Percentiles rank a stretch among this genome's conserved stretches.
phyloP scores from a whole-genome alignment of 92 coral and sea anemone genomes.

The Porites rus region DNA sequence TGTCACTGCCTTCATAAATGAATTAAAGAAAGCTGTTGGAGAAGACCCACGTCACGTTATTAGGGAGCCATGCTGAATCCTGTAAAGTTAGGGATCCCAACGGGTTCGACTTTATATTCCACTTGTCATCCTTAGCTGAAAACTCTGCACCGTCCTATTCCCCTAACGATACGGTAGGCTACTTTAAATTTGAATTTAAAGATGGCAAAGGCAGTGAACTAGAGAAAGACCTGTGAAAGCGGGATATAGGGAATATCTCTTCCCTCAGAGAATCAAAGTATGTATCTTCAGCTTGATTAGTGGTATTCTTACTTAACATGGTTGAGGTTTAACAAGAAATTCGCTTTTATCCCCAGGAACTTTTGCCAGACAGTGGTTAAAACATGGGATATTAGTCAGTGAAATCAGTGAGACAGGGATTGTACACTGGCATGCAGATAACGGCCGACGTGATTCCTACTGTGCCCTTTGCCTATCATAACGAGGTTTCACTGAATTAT shows the following conservation, averaged over 20 bases:
- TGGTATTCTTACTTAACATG: slow-evolving; percentile 21
- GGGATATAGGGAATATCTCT: slow-evolving; percentile 19
- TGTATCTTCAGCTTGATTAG: slow-evolving; percentile 52
- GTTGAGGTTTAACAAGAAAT: slow-evolving; percentile 33
- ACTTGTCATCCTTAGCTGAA: slow-evolving; percentile 39
- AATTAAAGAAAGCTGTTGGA: slow-evolving; percentile 39
- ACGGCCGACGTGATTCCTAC: slow-evolving; percentile 50
- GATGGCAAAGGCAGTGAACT: slow-evolving; percentile 14
- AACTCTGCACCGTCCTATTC: slow-evolving; percentile 24
- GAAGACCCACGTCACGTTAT: slow-evolving; percentile 37
- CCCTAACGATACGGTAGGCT: slow-evolving; percentile 36
- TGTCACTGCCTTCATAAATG: slow-evolving; percentile 28
- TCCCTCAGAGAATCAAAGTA: slow-evolving; percentile 53
- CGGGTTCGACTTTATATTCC: slow-evolving; percentile 52
- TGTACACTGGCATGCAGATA: neutral
- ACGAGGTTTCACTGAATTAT: slow-evolving; percentile 16
- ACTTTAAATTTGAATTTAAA: slow-evolving; percentile 25
- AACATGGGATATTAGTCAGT: slow-evolving; percentile 46
- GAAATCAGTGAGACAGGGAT: slow-evolving; percentile 20
- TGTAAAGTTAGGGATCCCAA: slow-evolving; percentile 48
- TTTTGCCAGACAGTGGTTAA: slow-evolving; percentile 25
- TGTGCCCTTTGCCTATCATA: slow-evolving; percentile 31
- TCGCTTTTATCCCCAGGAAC: slow-evolving; percentile 44
- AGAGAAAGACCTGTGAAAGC: slow-evolving; percentile 34
- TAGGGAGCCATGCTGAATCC: slow-evolving; percentile 43